Evolutionary conservation across 1,140 invertebrate genomes (phyloP).

Genomic region (Mactra quadrangularis): DNA sequence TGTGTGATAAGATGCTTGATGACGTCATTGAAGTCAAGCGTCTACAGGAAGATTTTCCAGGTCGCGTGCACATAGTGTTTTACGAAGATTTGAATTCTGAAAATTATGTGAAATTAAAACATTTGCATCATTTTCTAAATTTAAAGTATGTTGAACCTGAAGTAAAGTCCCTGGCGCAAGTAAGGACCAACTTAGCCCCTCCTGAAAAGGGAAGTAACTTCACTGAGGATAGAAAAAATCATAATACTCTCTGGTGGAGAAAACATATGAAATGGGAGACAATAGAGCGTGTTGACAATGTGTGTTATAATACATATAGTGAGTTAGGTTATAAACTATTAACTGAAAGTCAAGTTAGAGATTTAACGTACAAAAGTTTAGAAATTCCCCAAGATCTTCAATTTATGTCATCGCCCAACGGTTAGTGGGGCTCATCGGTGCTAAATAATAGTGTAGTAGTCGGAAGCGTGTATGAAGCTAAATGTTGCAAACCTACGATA

Average conservation of each 20-base stretch:
- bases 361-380: background rate
- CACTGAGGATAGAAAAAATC: slow-evolving; percentile 13
- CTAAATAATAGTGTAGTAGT: no score
- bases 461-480: no score
- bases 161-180: background rate
- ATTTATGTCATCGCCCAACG: no score
- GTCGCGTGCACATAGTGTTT: slow-evolving; percentile 22
- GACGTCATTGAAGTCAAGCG: slow-evolving; percentile 7
- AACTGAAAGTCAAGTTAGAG: background rate
- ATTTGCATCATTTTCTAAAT: slow-evolving; percentile 8
- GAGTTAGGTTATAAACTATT: slow-evolving; percentile 16
- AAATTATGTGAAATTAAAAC: slow-evolving; percentile 39
- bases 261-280: slow-evolving; percentile 15
- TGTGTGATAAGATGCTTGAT: slow-evolving; percentile 53
- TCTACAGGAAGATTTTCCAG: slow-evolving; percentile 25
- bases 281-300: slow-evolving; percentile 1
- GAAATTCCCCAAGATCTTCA: background rate
- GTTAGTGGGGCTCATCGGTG: no score
- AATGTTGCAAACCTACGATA: no score
- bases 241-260: slow-evolving; percentile 51
- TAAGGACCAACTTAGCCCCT: slow-evolving; percentile 29
- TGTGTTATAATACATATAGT: slow-evolving; percentile 15
- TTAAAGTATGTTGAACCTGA: slow-evolving; percentile 1
- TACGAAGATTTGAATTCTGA: slow-evolving; percentile 46
- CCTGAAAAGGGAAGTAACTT: slow-evolving; percentile 45